These are phyloP conservation scores for Thereva unica DNA, from an alignment of 2,888 invertebrate genomes.

Conservation along the genomic window DNA sequence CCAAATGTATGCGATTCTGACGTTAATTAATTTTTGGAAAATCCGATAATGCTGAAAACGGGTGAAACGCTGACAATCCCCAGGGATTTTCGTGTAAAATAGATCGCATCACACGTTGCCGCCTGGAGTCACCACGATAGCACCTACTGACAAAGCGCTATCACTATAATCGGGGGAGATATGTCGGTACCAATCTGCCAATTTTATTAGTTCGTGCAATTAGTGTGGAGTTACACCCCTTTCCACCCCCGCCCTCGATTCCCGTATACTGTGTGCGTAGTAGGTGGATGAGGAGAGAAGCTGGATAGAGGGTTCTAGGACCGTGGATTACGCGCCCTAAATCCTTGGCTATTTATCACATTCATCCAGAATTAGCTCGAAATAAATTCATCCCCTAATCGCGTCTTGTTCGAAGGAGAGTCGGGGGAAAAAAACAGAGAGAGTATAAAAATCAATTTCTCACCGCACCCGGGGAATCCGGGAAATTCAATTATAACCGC, in stretches of 20 bases:
- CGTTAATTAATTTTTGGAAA: slow-evolving; percentile 33
- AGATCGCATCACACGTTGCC: slow-evolving; percentile 31
- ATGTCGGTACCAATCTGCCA: too few species aligned
- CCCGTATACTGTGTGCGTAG: too few species aligned
- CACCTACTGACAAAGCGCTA: slow-evolving; percentile 17
- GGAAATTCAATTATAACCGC: slow-evolving; percentile 29
- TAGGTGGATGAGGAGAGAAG: too few species aligned
- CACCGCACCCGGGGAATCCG: slow-evolving; percentile 2
- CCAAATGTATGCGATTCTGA: background rate
- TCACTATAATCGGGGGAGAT: slow-evolving; percentile 5
- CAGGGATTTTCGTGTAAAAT: slow-evolving; percentile 29
- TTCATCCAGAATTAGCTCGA: too few species aligned
- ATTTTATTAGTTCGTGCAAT: too few species aligned
- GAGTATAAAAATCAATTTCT: slow-evolving; percentile 5
- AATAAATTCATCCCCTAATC: background rate
- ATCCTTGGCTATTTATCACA: too few species aligned
- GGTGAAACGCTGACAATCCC: slow-evolving; percentile 30
- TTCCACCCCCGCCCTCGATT: too few species aligned
- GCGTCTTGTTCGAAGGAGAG: slow-evolving; percentile 12
- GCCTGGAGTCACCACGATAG: slow-evolving; percentile 13
- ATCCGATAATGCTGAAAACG: slow-evolving; percentile 24
- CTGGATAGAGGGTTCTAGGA: too few species aligned
- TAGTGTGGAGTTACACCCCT: too few species aligned
- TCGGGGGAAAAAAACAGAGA: slow-evolving; percentile 7
- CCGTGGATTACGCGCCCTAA: too few species aligned